phyloP scores from a whole-genome alignment of 2,888 invertebrate genomes.

The Cepaea hortensis region DNA sequence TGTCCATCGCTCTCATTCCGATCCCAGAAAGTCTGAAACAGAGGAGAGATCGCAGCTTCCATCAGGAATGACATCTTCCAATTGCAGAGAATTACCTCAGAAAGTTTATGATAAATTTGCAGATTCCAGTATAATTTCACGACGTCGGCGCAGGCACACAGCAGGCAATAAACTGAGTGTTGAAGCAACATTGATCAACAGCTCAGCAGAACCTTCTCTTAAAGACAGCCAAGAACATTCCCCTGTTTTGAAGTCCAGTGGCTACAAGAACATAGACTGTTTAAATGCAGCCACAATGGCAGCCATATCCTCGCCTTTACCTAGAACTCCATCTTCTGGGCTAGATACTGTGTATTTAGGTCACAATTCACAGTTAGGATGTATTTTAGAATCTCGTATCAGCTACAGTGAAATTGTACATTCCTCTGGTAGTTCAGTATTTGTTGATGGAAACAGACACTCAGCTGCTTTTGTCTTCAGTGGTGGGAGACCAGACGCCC shows the following conservation, averaged over 20 bases:
- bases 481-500: neutral
- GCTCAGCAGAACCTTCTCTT: conserved; percentile 9
- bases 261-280: conserved; percentile 48
- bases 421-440: conserved; percentile 1
- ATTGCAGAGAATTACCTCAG: conserved; percentile 11
- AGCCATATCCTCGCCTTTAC: conserved; percentile 19
- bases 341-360: conserved; percentile 3
- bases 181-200: conserved; percentile 3
- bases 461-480: neutral
- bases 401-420: neutral
- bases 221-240: neutral
- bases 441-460: neutral
- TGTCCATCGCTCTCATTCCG: conserved; percentile 26
- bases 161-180: neutral
- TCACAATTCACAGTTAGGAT: conserved; percentile 23
- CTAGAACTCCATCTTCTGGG: conserved; percentile 6
- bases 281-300: conserved; percentile 34
- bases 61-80: neutral
- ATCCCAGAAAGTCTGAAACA: conserved; percentile 11
- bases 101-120: conserved; percentile 48
- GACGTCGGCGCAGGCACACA: conserved; percentile 20
- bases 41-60: neutral
- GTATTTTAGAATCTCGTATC: conserved; percentile 9
- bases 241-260: conserved; percentile 36
- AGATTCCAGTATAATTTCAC: conserved; percentile 47